Base-by-base conservation (phyloP, 2,797 vertebrate genomes). In the Scomberomorus guttatus region DNA sequence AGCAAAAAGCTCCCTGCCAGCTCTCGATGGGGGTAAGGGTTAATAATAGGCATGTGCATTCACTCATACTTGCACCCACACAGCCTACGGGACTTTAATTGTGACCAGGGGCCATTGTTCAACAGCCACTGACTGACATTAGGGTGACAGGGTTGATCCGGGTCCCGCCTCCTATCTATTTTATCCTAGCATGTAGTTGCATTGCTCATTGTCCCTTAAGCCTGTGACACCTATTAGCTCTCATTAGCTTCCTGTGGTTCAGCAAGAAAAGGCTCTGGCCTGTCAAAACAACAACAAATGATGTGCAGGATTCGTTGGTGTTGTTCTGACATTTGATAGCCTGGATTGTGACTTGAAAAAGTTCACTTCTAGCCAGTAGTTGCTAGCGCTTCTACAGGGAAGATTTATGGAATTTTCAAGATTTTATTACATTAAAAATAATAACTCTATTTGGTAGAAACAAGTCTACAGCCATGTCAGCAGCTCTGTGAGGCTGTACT, bases 181-280 rank as follows among this genome's bases (percentile, higher is more conserved):
- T 84, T 74, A 69, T 83, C 89, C 70, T 89, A 87, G 90, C 84
- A 42, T 90, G 91, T 8, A 25, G 61, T 68, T 74, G 72, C 56
- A 20, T 61, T 69, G 72, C 72, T 81, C 85, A 77, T 85, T 90
- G 89, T 90, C 80, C 81, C 80, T 73, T 20, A 75, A 80, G 81
- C 79, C 80, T 72, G 8, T 79, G 91, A 89, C 90, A 91, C 87
- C 85, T 87, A 88, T 93, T 92, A 88, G 82, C 75, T 57, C 82
- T 83, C 87, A 91, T 93, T 93, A 93, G 90, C 76, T 83, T 86
- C 90, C 90, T 60, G 87, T 80, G 81, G 90, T 76, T 90, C 55
- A 65, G 60, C 42, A 39, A 77, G 78, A 80, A 69, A 11, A 65
- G 64, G 18, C 68, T 69, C 24, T 25, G 69, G 56, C 57, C 75